Evolutionary conservation across 2,113 vertebrate species (phyloP), one percentile per base, ranked within the genome.

Genomic region (Ivindomyrus marchei): DNA sequence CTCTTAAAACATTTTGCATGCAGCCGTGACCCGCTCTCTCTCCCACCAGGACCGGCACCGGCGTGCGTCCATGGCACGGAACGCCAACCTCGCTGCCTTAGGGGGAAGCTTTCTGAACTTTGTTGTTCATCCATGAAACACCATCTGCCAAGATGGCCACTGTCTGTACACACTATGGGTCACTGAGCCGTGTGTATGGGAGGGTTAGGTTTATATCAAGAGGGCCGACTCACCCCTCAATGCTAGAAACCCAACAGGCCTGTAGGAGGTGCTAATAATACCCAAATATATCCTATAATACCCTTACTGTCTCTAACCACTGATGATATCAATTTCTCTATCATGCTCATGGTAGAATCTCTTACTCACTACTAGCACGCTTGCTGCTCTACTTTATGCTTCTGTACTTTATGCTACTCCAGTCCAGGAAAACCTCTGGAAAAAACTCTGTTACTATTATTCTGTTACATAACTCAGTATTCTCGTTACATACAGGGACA

Each of bases 1-100:
- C 47, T 91, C 89, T 89, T 31, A 77, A 90, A 90, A 90, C 91
- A 90, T 80, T 90, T 92, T 85, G 92, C 90, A 91, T 0, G 58
- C 31, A 88, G 89, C 24, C 6, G 1, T n/a, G 42, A 80, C 56
- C 85, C 52, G 8, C 47, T 90, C 52, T 50, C 88, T 58, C 89
- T 88, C 52, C 89, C 87, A 87, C 83, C 83, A 49, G 36, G 74
- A 42, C 36, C 36, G 11, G 31, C 36, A 66, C 31, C 1, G 36
- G 39, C 4, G 15, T 11, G 10, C 27, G 10, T 70, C 62, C 62
- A 80, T 5, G 36, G 13, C 36, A 42, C 4, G 5, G 74, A 39
- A 42, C 62, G 74, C 5, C 36, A 42, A 4, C 36, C 31, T 17
- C 70, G 2, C 11, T 77, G 31, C 31, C 70, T 39, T 39, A 19